Evolutionary conservation across 2,113 vertebrate species (phyloP), one percentile per base, ranked within the genome.

Genomic region (Hystrix brachyura): DNA sequence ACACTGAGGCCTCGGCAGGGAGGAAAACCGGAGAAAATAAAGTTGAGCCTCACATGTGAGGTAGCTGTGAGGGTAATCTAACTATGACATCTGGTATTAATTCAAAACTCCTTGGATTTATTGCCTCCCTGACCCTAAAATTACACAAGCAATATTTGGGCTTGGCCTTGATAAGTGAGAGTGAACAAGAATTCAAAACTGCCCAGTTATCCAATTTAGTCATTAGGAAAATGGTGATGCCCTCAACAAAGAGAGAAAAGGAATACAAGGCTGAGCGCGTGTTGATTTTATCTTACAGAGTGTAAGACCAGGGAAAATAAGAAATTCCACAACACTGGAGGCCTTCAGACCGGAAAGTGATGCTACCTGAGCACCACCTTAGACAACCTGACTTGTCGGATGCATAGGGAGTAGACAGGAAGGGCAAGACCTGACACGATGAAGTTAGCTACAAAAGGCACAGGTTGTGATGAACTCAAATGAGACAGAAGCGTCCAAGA

Each of bases 41-140:
- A 79, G 2, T 0, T n/a, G 27, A 72, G 48, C 7, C 27, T 72
- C 48, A 17, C 14, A 0, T 8, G 55, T 17, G 6, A 60, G 51
- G 53, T 19, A 34, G 25, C 15, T 23, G 25, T 64, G 23, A 83
- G 53, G 38, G 29, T 4, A 3, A 60, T 7, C 79, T 57, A 59
- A 29, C 15, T 15, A 19, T 32, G 67, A 25, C 25, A 38, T 11
- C 53, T 17, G 7, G 4, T 1, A 55, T 74, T 62, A 67, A 86
- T 1, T 21, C 32, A 64, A 43, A 60, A 46, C 27, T 53, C 55
- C 0, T 0, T 0, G 2, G 17, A 14, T 21, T 65, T 12, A 4
- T 34, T 74, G 57, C 60, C 62, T 38, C 27, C 7, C 32, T 79
- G 14, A 12, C 83, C 76, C 78, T 38, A 64, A 71, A 43, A 72